Base-by-base conservation (phyloP, 2,113 vertebrate species). In the Xerus inauris region DNA sequence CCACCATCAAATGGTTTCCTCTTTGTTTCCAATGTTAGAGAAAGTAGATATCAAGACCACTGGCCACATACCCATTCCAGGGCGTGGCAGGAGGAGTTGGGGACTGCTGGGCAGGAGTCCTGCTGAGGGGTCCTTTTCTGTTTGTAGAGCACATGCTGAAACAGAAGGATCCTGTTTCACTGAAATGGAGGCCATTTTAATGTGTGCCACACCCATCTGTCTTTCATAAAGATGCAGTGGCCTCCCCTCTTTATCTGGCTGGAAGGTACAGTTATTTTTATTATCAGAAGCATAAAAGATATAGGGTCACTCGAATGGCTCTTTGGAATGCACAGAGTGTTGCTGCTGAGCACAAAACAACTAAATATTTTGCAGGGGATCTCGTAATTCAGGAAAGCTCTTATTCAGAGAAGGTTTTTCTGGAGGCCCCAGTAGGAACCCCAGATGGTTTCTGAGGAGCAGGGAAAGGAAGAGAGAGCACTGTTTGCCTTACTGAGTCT, bases 371-470 rank as follows among this genome's bases (percentile, higher is more conserved):
- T 90, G 93, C 64, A 65, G 62, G 49, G 71, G n/a, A 81, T 94
- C 96, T 88, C 45, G 90, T 96, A 97, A 95, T 96, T 94, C 81
- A 95, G 89, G 87, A 91, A 69, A 79, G 64, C 67, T 82, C 35
- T 54, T 91, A 59, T 69, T 65, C n/a, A n/a, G 0, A 6, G 49
- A 40, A 89, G 65, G 45, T 59, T 92, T 84, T 73, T 47, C 85
- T 71, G 28, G 65, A 91, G 51, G 93, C 24, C 40, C 79, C 40
- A 3, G 0, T 4, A 19, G 64, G 65, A 92, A 49, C 19, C 24
- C 62, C 57, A 24, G 51, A 54, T 57, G 6, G 22, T 28, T 81
- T 84, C 87, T 59, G 32, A 85, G 40, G 67, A 91, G 16, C 76
- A 97, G 81, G 90, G 92, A 73, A 82, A 92, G 87, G 57, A 57